Conservation (phyloP, 2,797 vertebrate genomes). For the Pyrocephalus nanus region DNA sequence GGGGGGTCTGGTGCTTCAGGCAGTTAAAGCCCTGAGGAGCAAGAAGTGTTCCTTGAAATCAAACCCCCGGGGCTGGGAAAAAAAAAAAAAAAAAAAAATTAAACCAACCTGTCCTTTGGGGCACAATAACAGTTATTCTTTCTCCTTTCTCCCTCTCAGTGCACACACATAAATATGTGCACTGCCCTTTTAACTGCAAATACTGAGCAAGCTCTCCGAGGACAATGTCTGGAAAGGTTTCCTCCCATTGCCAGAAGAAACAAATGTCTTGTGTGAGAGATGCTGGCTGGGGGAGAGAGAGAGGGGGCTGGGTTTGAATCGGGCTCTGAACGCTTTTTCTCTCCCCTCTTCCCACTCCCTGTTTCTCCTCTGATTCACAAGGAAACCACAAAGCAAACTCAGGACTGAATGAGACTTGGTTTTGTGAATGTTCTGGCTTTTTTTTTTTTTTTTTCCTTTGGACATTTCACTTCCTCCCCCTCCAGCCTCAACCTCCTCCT, state of each 20-base stretch:
- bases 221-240: slow-evolving; percentile 45
- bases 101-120: background rate
- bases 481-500: background rate
- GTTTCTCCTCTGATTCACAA: slow-evolving; percentile 42
- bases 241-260: slow-evolving; percentile 53
- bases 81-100: background rate
- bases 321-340: background rate
- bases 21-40: background rate
- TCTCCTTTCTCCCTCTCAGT: background rate
- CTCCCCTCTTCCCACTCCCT: slow-evolving; percentile 39
- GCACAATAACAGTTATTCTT: background rate
- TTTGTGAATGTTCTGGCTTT: slow-evolving; percentile 7
- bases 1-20: background rate
- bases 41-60: background rate
- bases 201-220: background rate
- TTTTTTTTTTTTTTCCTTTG: background rate
- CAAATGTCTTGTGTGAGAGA: slow-evolving; percentile 17
- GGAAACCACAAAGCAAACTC: slow-evolving; percentile 59
- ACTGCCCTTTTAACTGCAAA: slow-evolving; percentile 6
- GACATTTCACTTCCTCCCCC: background rate
- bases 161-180: background rate
- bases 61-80: background rate
- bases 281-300: background rate
- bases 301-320: background rate
- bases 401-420: background rate